phyloP scores from a whole-genome alignment of 2,888 invertebrate species.

The Macaria notata region DNA sequence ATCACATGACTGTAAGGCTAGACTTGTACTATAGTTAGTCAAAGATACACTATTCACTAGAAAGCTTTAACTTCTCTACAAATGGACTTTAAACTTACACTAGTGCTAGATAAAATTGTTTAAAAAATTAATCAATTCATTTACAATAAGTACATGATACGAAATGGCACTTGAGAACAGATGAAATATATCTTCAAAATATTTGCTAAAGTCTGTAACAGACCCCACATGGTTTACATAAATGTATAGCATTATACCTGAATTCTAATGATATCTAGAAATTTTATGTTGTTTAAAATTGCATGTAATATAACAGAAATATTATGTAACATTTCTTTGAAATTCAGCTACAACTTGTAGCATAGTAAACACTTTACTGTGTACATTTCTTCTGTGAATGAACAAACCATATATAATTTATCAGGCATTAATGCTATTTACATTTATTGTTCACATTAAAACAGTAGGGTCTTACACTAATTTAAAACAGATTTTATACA shows the following conservation, averaged over 20 bases:
- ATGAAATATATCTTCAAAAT: slow-evolving; percentile 22
- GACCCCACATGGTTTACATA: not conserved
- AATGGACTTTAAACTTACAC: slow-evolving; percentile 49
- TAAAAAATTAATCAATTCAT: slow-evolving; percentile 29
- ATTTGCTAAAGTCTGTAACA: not conserved
- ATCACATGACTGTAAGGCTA: slow-evolving; percentile 68
- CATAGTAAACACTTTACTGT: no score
- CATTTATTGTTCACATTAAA: not conserved
- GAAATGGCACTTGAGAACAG: slow-evolving; percentile 63
- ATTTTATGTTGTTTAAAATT: not conserved
- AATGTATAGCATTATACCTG: not conserved
- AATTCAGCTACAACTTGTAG: slow-evolving; percentile 1
- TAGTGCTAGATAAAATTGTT: slow-evolving; percentile 28
- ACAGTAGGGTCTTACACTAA: not conserved
- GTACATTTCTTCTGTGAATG: no score
- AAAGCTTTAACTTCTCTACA: slow-evolving; percentile 50
- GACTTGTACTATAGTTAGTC: slow-evolving; percentile 75
- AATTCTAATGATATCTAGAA: not conserved
- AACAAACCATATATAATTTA: not conserved
- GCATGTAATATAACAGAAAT: slow-evolving; percentile 5
- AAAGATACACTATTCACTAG: slow-evolving; percentile 38
- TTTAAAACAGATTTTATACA: slow-evolving; percentile 4
- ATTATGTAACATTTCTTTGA: slow-evolving; percentile 7
- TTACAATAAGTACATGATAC: slow-evolving; percentile 43
- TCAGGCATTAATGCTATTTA: not conserved